Evolutionary conservation across 1,140 invertebrate species (phyloP).

Genomic region (Rhagoletis pomonella): DNA sequence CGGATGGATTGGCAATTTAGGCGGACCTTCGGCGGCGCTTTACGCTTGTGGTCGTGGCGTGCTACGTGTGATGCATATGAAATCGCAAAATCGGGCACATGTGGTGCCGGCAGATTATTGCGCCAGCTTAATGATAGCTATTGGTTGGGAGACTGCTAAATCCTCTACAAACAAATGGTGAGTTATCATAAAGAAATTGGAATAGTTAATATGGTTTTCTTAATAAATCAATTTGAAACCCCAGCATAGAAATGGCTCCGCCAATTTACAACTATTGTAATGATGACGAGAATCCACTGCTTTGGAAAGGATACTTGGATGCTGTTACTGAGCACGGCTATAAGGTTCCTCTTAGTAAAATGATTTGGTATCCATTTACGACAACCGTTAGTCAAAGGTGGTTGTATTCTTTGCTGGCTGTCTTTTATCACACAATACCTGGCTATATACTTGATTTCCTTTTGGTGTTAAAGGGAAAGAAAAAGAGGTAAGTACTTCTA

Average conservation of each 20-base stretch:
- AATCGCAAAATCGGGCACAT: conserved; percentile 79
- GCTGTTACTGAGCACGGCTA: conserved; percentile 60
- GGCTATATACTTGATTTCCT: conserved; percentile 76
- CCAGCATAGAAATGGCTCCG: conserved; percentile 58
- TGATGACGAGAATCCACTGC: conserved; percentile 78
- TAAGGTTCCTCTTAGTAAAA: conserved; percentile 64
- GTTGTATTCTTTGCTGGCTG: conserved; percentile 71
- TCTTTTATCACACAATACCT: conserved; percentile 78
- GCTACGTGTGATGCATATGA: conserved; percentile 80
- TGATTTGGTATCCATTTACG: conserved; percentile 76
- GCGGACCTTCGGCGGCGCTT: conserved; percentile 87
- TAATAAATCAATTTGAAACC: not conserved
- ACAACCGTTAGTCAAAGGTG: not conserved
- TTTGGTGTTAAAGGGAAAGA: conserved; percentile 74
- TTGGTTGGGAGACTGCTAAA: conserved; percentile 71
- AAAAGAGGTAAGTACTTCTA: conserved; percentile 73
- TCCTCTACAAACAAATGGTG: not conserved
- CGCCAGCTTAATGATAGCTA: conserved; percentile 83
- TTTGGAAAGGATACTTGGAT: conserved; percentile 76
- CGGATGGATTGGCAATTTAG: conserved; percentile 93
- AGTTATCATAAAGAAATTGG: not conserved
- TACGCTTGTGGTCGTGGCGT: conserved; percentile 83
- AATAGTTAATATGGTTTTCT: not conserved
- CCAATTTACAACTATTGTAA: conserved; percentile 83
- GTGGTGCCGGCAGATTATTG: conserved; percentile 89